These are phyloP conservation scores for Micrastur ruficollis DNA, from an alignment of 2,797 vertebrate genomes.

Conservation along the genomic window DNA sequence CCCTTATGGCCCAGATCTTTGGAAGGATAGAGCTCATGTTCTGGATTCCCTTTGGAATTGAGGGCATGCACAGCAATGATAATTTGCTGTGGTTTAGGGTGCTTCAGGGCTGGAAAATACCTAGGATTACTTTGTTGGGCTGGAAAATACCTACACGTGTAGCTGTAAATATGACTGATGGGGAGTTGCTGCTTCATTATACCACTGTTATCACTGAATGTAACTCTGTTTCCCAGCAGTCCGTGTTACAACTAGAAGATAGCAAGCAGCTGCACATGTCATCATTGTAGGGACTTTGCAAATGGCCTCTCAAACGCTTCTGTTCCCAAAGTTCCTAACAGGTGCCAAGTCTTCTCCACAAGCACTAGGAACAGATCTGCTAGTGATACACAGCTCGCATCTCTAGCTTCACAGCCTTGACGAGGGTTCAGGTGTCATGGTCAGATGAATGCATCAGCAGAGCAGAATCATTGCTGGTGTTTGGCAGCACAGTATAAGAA, in stretches of 20 bases:
- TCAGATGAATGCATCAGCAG: background rate
- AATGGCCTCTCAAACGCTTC: background rate
- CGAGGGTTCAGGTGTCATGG: background rate
- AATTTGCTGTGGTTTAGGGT: background rate
- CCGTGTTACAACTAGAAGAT: background rate
- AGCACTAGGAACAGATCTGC: background rate
- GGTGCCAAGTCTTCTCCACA: background rate
- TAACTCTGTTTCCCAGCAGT: background rate
- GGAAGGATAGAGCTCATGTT: background rate
- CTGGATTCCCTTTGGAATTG: background rate
- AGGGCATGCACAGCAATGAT: background rate
- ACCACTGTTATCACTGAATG: background rate
- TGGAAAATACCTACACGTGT: background rate
- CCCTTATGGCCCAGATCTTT: background rate
- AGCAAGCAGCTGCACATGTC: background rate
- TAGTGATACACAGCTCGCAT: background rate
- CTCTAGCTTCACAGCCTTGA: background rate
- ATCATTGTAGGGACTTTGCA: background rate
- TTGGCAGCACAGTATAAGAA: background rate
- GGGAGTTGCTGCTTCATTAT: background rate
- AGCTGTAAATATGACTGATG: background rate
- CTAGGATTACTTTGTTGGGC: background rate
- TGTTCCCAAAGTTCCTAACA: background rate
- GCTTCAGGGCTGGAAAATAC: background rate
- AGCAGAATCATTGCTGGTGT: background rate